Evolutionary conservation across 2,113 vertebrate genomes (phyloP), one percentile per base, ranked within the genome.

Genomic region (Campylomormyrus tamandua): DNA sequence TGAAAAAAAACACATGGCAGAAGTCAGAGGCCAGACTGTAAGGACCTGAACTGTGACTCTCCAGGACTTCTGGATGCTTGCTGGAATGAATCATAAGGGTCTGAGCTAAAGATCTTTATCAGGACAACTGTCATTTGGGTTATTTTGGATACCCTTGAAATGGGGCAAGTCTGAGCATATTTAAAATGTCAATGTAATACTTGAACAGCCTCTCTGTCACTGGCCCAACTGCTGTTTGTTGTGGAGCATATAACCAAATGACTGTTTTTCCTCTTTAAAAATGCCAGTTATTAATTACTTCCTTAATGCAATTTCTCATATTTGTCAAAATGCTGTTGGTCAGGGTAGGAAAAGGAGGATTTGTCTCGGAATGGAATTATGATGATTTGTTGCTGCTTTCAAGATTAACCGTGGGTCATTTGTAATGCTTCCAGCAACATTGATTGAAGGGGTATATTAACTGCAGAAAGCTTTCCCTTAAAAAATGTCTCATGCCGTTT

Each of bases 381-480:
- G 87, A 89, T 91, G 90, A 92, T 93, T 92, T 91, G 92, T 90
- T 89, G 91, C 50, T 88, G 91, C 91, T 91, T 91, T 92, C 87
- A 92, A 90, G 89, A 91, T 91, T 90, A 92, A 91, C 92, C n/a
- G 87, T 91, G 87, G 87, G 90, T 89, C 92, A 92, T 92, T 92
- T 91, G 89, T 80, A 91, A 90, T 90, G 89, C 90, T 86, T 91
- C 90, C 90, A 89, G 91, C 91, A 66, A 89, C 88, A 90, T 50
- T 85, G 88, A 90, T 88, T 90, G 90, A 92, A 93, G 91, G 89
- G 50, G 89, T 89, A 85, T 91, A 91, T 89, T 90, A 91, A 89
- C 87, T 50, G 70, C 86, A 48, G 56, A 87, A 90, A 87, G 62
- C 85, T 87, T 77, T 83, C 85, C 45, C 10, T 87, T 90, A 90